Percentiles rank a stretch among this genome's conserved stretches.
Evolutionary conservation across 2,113 vertebrate species (phyloP).

Genomic region (Chlamydotis undulata): DNA sequence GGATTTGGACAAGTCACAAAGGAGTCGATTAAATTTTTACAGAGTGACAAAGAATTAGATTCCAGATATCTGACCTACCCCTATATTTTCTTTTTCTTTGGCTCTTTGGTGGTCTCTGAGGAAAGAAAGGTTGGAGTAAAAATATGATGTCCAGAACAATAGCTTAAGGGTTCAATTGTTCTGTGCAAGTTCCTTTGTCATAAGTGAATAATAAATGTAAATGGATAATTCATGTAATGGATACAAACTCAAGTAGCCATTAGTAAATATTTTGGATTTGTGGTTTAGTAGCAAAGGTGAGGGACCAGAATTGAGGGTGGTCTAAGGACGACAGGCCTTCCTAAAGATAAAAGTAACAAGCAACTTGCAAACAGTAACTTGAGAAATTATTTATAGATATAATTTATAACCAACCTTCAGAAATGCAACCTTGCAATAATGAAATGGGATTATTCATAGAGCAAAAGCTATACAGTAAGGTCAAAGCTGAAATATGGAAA

Average conservation of each 20-base stretch:
- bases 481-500: constrained; percentile 55
- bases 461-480: constrained; percentile 23
- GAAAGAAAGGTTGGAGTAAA: neutral
- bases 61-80: neutral
- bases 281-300: neutral
- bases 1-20: neutral
- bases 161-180: neutral
- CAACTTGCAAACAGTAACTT: constrained; percentile 15
- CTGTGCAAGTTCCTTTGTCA: neutral
- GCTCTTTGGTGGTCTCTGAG: neutral
- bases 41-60: neutral
- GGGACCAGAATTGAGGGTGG: neutral
- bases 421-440: constrained; percentile 54
- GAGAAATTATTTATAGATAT: constrained; percentile 25
- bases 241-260: neutral
- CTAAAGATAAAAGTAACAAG: neutral
- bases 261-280: neutral
- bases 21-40: neutral
- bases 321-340: neutral
- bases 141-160: neutral
- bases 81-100: neutral
- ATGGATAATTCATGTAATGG: neutral
- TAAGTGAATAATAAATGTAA: neutral
- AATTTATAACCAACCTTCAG: constrained; percentile 59
- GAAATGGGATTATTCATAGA: constrained; percentile 48